These are phyloP conservation scores for Leptodactylus fuscus DNA, from an alignment of 2,113 vertebrate species.

Conservation along the genomic window DNA sequence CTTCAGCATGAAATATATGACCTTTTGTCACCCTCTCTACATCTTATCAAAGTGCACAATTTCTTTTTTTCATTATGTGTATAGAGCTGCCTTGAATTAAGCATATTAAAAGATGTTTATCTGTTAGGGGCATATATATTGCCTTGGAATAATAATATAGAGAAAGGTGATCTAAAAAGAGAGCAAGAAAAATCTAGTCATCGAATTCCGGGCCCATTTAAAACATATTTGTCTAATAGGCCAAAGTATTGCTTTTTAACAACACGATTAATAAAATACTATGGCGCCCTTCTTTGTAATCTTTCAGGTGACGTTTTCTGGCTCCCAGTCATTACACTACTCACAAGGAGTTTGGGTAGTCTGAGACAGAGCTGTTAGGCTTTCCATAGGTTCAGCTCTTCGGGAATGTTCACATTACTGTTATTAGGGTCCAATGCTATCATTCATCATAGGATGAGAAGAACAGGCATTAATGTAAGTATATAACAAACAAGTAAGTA, in stretches of 20 bases:
- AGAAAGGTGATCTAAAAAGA: not conserved
- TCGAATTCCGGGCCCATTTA: not conserved
- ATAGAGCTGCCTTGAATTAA: not conserved
- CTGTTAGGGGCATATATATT: not conserved
- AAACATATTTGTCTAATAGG: not conserved
- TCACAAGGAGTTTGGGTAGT: too few species aligned
- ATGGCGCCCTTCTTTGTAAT: too few species aligned
- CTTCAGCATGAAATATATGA: conserved; percentile 6
- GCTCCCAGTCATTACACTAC: too few species aligned
- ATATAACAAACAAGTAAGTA: too few species aligned
- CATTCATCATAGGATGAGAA: too few species aligned
- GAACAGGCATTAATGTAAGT: too few species aligned
- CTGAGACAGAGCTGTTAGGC: too few species aligned
- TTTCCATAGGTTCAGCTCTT: too few species aligned
- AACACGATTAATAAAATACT: too few species aligned
- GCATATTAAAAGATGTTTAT: conserved; percentile 6
- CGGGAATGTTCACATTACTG: too few species aligned
- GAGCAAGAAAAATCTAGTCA: not conserved
- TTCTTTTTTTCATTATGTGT: not conserved
- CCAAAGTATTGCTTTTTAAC: not conserved
- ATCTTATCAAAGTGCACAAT: not conserved
- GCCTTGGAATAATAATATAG: not conserved
- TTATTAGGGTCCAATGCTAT: too few species aligned
- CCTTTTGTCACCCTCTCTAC: not conserved
- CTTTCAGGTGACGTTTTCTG: too few species aligned